Conservation (phyloP, 2,797 vertebrate species). For the Phoebastria nigripes region DNA sequence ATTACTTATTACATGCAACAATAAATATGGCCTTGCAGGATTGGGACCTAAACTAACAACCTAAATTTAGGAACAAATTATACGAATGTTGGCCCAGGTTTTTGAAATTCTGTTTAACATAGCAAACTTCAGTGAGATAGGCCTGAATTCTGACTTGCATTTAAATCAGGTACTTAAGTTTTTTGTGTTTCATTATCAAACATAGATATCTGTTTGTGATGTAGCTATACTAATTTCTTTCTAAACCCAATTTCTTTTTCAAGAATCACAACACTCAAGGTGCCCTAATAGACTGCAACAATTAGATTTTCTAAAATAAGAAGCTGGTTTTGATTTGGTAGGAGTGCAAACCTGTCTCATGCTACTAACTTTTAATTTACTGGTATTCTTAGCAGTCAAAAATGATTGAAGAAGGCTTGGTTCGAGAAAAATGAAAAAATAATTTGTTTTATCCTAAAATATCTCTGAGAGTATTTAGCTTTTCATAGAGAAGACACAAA, state of each 20-base stretch:
- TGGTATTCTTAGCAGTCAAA: not conserved
- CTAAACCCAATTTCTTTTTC: not conserved
- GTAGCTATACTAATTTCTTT: not conserved
- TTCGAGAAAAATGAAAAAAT: not conserved
- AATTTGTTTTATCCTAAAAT: not conserved
- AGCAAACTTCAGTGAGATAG: not conserved
- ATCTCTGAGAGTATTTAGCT: not conserved
- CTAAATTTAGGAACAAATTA: not conserved
- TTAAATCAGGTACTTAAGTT: not conserved
- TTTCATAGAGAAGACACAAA: not conserved
- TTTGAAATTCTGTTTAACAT: not conserved
- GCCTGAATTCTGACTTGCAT: not conserved
- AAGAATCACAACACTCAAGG: not conserved
- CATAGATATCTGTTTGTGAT: not conserved
- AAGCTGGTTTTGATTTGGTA: not conserved
- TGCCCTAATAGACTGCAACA: not conserved
- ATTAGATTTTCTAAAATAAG: slow-evolving; percentile 17
- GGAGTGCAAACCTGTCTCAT: slow-evolving; percentile 4
- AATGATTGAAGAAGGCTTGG: not conserved
- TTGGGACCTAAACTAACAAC: not conserved
- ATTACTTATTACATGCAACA: not conserved
- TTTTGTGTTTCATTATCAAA: not conserved
- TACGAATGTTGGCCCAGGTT: not conserved
- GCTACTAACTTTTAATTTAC: slow-evolving; percentile 38
- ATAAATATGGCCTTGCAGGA: not conserved